phyloP scores from a whole-genome alignment of 2,797 vertebrate species.

The Phrynocephalus guinanensis region DNA sequence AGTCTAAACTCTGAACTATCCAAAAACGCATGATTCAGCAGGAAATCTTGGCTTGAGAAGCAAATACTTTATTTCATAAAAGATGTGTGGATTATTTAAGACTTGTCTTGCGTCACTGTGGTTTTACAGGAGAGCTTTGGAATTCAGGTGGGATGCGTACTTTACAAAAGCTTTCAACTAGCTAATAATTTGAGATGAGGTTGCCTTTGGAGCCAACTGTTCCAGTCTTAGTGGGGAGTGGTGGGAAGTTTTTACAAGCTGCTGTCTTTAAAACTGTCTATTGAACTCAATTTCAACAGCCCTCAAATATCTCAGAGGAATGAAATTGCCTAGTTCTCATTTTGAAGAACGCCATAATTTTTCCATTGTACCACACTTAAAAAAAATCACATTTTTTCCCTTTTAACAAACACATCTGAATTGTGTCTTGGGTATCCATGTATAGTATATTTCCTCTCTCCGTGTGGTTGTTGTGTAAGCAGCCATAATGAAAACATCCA shows the following conservation, averaged over 20 bases:
- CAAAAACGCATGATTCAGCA: background rate
- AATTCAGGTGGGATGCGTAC: too few species aligned
- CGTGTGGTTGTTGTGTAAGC: background rate
- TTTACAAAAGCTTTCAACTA: background rate
- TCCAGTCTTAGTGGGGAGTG: background rate
- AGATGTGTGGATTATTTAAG: background rate
- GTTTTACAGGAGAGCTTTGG: background rate
- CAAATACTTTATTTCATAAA: background rate
- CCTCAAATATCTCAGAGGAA: background rate
- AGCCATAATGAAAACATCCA: too few species aligned
- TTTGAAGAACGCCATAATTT: background rate
- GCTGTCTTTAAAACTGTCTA: background rate
- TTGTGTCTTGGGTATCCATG: background rate
- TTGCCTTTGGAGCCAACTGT: background rate
- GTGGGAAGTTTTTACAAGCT: background rate
- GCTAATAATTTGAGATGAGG: background rate
- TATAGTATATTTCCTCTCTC: background rate
- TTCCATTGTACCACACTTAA: too few species aligned
- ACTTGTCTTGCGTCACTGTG: background rate
- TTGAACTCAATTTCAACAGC: background rate
- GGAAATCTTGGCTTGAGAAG: background rate
- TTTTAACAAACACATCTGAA: background rate
- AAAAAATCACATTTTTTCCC: background rate
- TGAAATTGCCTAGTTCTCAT: background rate
- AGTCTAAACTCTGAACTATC: background rate